Evolutionary conservation across 2,113 vertebrate genomes (phyloP).

Genomic region (Lophius piscatorius): DNA sequence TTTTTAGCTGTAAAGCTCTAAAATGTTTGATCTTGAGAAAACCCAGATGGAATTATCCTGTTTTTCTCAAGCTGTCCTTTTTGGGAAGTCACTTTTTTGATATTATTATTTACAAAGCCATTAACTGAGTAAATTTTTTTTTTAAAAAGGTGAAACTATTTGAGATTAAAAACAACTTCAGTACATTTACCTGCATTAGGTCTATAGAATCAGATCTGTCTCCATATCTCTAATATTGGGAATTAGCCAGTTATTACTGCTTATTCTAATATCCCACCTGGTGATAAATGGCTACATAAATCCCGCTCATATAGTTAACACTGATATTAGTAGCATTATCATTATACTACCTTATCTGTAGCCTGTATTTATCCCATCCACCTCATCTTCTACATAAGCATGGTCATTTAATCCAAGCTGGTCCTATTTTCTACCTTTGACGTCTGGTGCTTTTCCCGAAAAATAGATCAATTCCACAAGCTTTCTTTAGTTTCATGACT

Average conservation of each 20-base stretch:
- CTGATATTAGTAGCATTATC: conserved; percentile 47
- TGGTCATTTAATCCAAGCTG: conserved; percentile 24
- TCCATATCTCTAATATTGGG: conserved; percentile 9
- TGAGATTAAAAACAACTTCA: background rate
- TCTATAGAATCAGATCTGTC: background rate
- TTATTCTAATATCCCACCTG: conserved; percentile 14
- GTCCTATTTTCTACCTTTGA: conserved; percentile 18
- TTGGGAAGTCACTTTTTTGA: background rate
- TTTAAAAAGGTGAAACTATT: too few relatives aligned
- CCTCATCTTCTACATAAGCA: conserved; percentile 17
- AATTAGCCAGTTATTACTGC: conserved; percentile 26
- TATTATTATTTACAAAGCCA: background rate
- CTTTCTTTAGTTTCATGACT: conserved; percentile 64
- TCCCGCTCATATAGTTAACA: too few relatives aligned
- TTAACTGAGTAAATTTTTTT: background rate
- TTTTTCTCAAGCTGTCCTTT: background rate
- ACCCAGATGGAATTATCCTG: background rate
- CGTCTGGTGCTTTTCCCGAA: conserved; percentile 9
- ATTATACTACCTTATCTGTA: conserved; percentile 30
- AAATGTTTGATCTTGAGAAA: conserved; percentile 8
- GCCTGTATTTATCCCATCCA: conserved; percentile 24
- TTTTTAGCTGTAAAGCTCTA: background rate
- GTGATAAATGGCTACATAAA: too few relatives aligned
- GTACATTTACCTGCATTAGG: background rate
- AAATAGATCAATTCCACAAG: conserved; percentile 10